Base-by-base conservation (phyloP, 2,797 vertebrate species). In the Manis pentadactyla region DNA sequence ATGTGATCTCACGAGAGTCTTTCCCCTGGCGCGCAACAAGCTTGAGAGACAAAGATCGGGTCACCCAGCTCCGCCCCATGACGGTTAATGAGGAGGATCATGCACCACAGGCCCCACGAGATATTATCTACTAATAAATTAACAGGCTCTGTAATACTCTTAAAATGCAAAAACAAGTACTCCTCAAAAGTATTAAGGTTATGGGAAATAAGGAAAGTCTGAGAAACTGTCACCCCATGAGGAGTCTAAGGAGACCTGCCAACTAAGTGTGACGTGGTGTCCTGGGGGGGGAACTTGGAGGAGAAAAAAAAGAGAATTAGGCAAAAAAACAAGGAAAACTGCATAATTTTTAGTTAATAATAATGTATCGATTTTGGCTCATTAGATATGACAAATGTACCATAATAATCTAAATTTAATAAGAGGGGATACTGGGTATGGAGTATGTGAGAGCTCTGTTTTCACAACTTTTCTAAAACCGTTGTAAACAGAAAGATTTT, bases 121-220 rank as follows among this genome's bases (percentile, higher is more conserved):
- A 55, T 37, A 7, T 11, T 93, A 55, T 78, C 74, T 73, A 19
- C 71, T 42, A 25, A 75, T 37, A 53, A 90, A 93, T 74, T 13
- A 69, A n/a, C 18, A 64, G 29, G 19, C 17, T 77, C 25, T 8
- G 13, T 4, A 27, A 51, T 14, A 46, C 19, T 59, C 68, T 93
- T 85, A 21, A 93, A 88, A 61, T 14, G 21, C n/a, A 31, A 49
- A 42, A 59, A 49, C 61, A n/a, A 71, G 29, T 5, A 29, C 11
- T 59, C 11, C 59, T 95, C 37, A 79, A 85, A 79, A 64, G 31
- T 51, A 15, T 39, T 11, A 79, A 83, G 39, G 21, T 77, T 59
- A 37, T 14, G 53, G 64, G 75, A 73, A 74, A 63, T 19, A 64
- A 73, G 51, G 13, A 27, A 63, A 23, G 18, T 29, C 42, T n/a